Evolutionary conservation across 2,888 invertebrate species (phyloP).

Genomic region (Macrosoma leucophasiata): DNA sequence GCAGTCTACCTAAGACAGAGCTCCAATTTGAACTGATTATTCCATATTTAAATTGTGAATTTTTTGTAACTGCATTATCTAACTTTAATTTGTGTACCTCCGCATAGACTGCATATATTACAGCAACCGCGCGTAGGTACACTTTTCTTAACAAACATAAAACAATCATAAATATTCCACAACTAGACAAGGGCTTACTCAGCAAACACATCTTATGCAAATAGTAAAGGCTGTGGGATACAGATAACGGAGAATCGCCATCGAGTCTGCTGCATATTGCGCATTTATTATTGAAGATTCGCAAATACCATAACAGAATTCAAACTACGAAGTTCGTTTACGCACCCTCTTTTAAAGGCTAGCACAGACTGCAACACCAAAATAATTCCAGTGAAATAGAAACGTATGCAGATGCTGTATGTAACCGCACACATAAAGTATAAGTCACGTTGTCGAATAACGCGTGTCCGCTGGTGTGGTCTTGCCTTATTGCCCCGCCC

Average conservation of each 20-base stretch:
- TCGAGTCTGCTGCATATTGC: slow-evolving; percentile 38
- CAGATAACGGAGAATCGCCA: slow-evolving; percentile 45
- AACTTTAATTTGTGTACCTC: too few species aligned
- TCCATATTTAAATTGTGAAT: too few species aligned
- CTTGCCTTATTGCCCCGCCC: slow-evolving; percentile 45
- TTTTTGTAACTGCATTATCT: too few species aligned
- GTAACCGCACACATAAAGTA: slow-evolving; percentile 43
- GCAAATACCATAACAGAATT: slow-evolving; percentile 46
- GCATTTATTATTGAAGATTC: slow-evolving; percentile 62
- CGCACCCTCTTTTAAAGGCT: slow-evolving; percentile 37
- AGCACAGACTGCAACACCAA: slow-evolving; percentile 26
- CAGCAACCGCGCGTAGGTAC: too few species aligned
- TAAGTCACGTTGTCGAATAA: slow-evolving; percentile 40
- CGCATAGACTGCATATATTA: too few species aligned
- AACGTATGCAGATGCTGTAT: slow-evolving; percentile 27
- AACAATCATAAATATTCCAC: too few species aligned
- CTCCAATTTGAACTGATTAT: too few species aligned
- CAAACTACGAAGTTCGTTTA: slow-evolving; percentile 35
- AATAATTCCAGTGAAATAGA: too few species aligned
- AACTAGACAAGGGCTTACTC: too few species aligned
- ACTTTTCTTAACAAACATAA: too few species aligned
- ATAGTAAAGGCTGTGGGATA: slow-evolving; percentile 38
- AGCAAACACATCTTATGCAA: too few species aligned
- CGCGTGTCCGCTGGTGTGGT: slow-evolving; percentile 35
- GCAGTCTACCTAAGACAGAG: too few species aligned